Evolutionary conservation across 2,888 invertebrate species (phyloP).

Genomic region (Luperina nickerlii): DNA sequence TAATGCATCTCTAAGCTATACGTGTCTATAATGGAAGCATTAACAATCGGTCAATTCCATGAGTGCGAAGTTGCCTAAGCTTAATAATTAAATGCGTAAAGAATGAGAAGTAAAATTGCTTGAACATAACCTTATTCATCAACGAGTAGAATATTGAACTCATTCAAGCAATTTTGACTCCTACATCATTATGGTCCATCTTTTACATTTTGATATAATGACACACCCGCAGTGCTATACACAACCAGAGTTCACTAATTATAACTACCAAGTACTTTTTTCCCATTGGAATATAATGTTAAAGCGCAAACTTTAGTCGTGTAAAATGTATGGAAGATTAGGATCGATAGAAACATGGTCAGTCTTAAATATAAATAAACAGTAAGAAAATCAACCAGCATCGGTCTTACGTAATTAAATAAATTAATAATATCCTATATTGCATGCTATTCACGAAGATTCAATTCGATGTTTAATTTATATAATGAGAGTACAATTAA

Average conservation of each 20-base stretch:
- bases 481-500: conserved; percentile 31
- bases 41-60: conserved; percentile 88
- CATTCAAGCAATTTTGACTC: conserved; percentile 76
- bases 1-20: conserved; percentile 76
- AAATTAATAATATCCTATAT: conserved; percentile 45
- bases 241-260: conserved; percentile 82
- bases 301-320: conserved; percentile 66
- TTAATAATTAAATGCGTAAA: conserved; percentile 80
- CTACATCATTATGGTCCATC: conserved; percentile 85
- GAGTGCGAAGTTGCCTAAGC: conserved; percentile 87
- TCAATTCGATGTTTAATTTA: conserved; percentile 52
- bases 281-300: conserved; percentile 61
- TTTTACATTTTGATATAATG: conserved; percentile 88
- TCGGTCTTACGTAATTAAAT: conserved; percentile 51
- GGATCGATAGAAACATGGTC: conserved; percentile 71
- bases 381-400: conserved; percentile 54
- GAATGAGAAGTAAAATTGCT: conserved; percentile 77
- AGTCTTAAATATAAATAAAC: conserved; percentile 72
- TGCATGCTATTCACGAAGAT: conserved; percentile 42
- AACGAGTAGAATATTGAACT: conserved; percentile 28
- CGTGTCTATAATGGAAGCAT: conserved; percentile 86
- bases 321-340: conserved; percentile 70
- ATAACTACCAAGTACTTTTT: conserved; percentile 62
- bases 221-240: conserved; percentile 81
- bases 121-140: conserved; percentile 61